Conservation (phyloP, 2,797 vertebrate species). For the Meriones psammophilus region DNA sequence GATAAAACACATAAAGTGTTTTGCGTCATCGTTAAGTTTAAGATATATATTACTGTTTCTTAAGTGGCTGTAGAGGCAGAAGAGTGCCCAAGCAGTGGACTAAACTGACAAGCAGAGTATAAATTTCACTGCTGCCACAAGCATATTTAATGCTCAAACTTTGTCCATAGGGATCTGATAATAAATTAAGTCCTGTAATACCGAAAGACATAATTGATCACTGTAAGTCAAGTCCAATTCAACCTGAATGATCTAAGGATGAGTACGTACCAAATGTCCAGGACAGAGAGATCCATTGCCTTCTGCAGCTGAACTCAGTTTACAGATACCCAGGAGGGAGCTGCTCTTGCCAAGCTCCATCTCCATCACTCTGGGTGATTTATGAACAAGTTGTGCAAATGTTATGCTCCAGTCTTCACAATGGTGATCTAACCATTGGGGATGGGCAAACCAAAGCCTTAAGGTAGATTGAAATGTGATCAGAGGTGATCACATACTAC, state of each 20-base stretch:
- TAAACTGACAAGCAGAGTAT: constrained; percentile 65
- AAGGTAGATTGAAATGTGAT: constrained; percentile 31
- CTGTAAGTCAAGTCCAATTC: constrained; percentile 71
- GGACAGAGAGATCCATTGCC: constrained; percentile 31
- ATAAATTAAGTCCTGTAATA: constrained; percentile 78
- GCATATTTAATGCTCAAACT: constrained; percentile 67
- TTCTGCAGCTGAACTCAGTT: constrained; percentile 39
- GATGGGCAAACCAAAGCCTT: constrained; percentile 30
- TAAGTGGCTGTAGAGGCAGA: constrained; percentile 29
- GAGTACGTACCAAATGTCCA: constrained; percentile 41
- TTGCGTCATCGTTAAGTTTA: constrained; percentile 29
- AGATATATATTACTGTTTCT: constrained; percentile 56
- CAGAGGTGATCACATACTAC: not conserved
- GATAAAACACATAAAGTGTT: constrained; percentile 50
- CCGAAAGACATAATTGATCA: constrained; percentile 79
- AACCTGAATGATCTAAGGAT: constrained; percentile 57
- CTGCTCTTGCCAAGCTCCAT: not conserved
- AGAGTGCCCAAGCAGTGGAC: constrained; percentile 34
- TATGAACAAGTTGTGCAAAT: not conserved
- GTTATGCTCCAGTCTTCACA: not conserved
- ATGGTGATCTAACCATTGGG: not conserved
- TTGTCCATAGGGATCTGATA: constrained; percentile 68
- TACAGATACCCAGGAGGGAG: not conserved
- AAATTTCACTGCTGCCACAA: constrained; percentile 66
- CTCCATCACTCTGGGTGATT: not conserved